These are phyloP conservation scores for Macrochelys suwanniensis DNA, from an alignment of 2,797 vertebrate genomes.

Conservation along the genomic window DNA sequence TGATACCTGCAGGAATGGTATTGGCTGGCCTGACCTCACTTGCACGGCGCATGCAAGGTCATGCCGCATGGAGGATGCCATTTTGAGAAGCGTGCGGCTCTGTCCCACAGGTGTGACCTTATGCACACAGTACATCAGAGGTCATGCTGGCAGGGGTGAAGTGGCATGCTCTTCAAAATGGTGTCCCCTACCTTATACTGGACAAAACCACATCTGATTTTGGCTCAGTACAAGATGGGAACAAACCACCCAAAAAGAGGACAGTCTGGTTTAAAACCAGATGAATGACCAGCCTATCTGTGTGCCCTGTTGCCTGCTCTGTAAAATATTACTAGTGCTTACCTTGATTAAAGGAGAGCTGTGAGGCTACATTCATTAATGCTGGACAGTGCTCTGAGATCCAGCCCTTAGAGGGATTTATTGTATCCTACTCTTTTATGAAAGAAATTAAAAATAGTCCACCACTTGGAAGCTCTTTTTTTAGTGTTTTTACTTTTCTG, in stretches of 20 bases:
- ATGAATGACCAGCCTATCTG: background rate
- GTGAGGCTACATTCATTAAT: slow-evolving; percentile 61
- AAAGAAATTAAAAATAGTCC: background rate
- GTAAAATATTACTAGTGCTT: slow-evolving; percentile 67
- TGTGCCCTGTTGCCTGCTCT: slow-evolving; percentile 27
- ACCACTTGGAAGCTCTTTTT: background rate
- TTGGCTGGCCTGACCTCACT: too few relatives aligned
- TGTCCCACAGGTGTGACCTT: background rate
- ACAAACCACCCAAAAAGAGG: background rate
- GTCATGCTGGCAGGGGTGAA: background rate
- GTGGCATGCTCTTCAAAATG: background rate
- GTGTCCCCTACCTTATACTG: too few relatives aligned
- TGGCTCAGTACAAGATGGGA: background rate
- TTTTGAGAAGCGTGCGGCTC: background rate
- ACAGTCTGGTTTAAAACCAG: background rate
- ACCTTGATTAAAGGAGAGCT: slow-evolving; percentile 53
- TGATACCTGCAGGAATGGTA: too few relatives aligned
- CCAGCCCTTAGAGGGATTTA: background rate
- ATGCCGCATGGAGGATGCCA: too few relatives aligned
- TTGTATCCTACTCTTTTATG: background rate
- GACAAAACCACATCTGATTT: too few relatives aligned
- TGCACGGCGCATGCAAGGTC: too few relatives aligned
- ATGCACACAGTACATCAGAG: background rate
- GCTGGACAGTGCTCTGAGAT: slow-evolving; percentile 35
- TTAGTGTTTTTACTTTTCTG: background rate